Conservation (phyloP, 2,113 vertebrate species). For the Cathartes aura region DNA sequence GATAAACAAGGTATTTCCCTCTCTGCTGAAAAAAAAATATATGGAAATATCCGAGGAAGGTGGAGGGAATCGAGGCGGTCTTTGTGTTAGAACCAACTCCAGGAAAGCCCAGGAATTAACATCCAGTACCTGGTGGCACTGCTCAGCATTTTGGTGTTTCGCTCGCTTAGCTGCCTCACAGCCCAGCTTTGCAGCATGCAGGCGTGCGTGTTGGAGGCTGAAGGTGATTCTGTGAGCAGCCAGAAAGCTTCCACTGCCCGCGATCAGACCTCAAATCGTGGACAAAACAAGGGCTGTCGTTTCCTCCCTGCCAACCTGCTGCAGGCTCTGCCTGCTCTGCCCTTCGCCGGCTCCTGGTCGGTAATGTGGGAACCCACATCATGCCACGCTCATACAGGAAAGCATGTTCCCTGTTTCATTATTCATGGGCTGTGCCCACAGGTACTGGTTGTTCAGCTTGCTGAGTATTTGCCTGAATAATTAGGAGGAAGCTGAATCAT, state of each 20-base stretch:
- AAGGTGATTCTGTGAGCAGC: background rate
- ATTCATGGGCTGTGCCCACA: constrained; percentile 35
- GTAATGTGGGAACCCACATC: background rate
- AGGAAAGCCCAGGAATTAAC: background rate
- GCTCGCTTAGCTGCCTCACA: background rate
- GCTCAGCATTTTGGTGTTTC: background rate
- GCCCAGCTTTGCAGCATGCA: background rate
- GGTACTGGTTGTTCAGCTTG: constrained; percentile 8
- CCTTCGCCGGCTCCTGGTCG: rapidly evolving
- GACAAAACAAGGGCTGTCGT: background rate
- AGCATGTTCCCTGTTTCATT: constrained; percentile 36
- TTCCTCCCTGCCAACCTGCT: background rate
- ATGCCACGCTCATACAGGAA: background rate
- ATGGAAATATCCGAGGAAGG: background rate
- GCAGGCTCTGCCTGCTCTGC: background rate
- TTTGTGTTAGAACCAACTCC: background rate
- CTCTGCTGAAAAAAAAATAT: background rate
- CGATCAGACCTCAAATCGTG: background rate
- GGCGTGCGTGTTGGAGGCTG: background rate
- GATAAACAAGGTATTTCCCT: background rate
- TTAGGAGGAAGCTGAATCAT: constrained; percentile 67
- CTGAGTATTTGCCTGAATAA: constrained; percentile 59
- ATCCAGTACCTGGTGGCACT: background rate
- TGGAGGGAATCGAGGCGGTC: background rate
- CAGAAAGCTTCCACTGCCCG: background rate